These are phyloP conservation scores for Dasyurus viverrinus DNA, from an alignment of 2,113 vertebrate species.

Conservation along the genomic window DNA sequence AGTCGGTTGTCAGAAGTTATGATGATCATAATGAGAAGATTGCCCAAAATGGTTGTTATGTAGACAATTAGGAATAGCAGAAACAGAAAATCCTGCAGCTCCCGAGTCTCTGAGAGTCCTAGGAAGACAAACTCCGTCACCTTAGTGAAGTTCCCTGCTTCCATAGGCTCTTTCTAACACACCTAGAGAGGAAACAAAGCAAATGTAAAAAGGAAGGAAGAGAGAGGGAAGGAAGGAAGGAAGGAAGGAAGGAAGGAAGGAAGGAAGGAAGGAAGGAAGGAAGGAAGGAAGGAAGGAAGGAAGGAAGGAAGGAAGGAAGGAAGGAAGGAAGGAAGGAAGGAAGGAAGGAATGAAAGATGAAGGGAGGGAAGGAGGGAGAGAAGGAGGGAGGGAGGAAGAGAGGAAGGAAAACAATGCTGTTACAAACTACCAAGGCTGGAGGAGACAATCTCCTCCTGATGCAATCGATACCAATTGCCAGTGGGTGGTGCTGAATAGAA, in stretches of 20 bases:
- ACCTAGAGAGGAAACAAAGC: neutral
- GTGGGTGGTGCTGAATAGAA: neutral
- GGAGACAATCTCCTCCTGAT: neutral
- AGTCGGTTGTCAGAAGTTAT: conserved; percentile 38
- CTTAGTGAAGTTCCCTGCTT: conserved; percentile 28
- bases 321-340: no score
- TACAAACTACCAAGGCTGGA: neutral
- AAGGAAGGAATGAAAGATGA: no score
- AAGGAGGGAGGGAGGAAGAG: no score
- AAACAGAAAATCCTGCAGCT: conserved; percentile 62
- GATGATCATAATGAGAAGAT: conserved; percentile 65
- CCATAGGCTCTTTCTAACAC: conserved; percentile 30
- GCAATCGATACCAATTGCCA: neutral
- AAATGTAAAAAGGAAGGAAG: neutral
- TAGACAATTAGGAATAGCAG: conserved; percentile 71
- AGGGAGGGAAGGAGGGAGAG: no score
- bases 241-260: no score
- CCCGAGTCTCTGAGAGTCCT: conserved; percentile 47
- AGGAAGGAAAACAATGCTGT: no score
- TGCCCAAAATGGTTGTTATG: conserved; percentile 40
- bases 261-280: no score
- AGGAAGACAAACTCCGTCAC: conserved; percentile 69
- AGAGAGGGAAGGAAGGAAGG: no score
- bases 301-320: no score
- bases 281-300: no score